Evolutionary conservation across 2,797 vertebrate genomes (phyloP).

Genomic region (Oreochromis mossambicus): DNA sequence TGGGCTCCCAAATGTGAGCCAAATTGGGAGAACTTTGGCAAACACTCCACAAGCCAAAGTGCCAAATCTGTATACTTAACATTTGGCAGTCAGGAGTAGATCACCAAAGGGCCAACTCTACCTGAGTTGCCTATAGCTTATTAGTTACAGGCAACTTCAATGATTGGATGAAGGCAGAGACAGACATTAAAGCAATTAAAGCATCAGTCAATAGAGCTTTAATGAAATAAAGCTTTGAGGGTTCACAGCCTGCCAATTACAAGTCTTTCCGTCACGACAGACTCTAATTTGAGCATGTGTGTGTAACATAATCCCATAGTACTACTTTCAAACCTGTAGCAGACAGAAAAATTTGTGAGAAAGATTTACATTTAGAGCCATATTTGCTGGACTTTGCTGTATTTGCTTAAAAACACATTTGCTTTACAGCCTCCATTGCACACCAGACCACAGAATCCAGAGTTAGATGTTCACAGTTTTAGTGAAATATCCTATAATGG

Average conservation of each 20-base stretch:
- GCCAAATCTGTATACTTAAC: neutral
- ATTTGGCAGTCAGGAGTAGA: neutral
- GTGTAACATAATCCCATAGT: neutral
- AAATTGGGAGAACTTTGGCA: neutral
- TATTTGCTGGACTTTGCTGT: neutral
- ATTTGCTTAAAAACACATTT: neutral
- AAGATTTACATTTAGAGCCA: neutral
- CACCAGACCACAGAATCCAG: neutral
- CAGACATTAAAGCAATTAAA: neutral
- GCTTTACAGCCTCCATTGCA: neutral
- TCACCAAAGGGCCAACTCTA: neutral
- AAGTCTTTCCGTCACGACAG: neutral
- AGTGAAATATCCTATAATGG: neutral
- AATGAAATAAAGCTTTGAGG: neutral
- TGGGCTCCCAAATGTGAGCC: neutral
- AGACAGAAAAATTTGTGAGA: neutral
- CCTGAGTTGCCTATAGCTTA: neutral
- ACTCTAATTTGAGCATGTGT: neutral
- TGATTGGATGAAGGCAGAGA: neutral
- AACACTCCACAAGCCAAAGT: neutral
- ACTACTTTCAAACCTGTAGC: neutral
- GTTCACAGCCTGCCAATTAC: neutral
- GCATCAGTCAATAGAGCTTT: neutral
- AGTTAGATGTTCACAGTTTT: neutral
- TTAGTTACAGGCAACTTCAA: neutral